These are phyloP conservation scores for Paralichthys olivaceus DNA, from an alignment of 2,113 vertebrate species.

Conservation along the genomic window DNA sequence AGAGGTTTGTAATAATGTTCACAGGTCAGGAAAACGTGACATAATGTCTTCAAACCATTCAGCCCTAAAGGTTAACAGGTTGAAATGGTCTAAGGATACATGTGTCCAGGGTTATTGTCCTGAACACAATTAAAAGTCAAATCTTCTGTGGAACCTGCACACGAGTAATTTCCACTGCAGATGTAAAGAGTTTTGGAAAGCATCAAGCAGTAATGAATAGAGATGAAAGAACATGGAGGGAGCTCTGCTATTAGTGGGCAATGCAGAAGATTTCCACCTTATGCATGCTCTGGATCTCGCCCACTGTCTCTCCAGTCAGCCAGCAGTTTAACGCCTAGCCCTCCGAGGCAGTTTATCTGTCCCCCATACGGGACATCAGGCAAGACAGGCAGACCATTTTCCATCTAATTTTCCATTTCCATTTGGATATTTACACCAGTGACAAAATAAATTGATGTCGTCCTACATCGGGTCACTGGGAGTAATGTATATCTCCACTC, in stretches of 20 bases:
- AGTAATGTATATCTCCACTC: slow-evolving; percentile 3
- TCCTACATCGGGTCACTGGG: background rate
- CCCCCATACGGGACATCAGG: slow-evolving; percentile 43
- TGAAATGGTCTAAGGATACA: too few relatives aligned
- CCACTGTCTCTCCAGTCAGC: slow-evolving; percentile 42
- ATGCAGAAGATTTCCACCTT: background rate
- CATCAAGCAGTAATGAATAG: slow-evolving; percentile 2
- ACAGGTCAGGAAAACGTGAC: background rate
- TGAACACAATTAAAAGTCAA: background rate
- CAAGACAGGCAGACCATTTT: background rate
- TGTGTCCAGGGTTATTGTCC: background rate
- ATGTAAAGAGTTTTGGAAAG: slow-evolving; percentile 1
- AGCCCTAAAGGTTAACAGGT: too few relatives aligned
- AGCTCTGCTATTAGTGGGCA: slow-evolving; percentile 36
- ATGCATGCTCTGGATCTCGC: slow-evolving; percentile 38
- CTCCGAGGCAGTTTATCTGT: slow-evolving; percentile 43
- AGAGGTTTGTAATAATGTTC: background rate
- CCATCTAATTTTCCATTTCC: background rate
- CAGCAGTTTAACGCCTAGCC: slow-evolving; percentile 42
- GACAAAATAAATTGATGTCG: slow-evolving; percentile 3
- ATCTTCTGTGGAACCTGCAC: background rate
- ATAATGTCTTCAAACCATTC: background rate
- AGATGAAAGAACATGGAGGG: background rate
- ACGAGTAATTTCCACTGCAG: background rate
- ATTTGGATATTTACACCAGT: slow-evolving; percentile 10